Base-by-base conservation (phyloP, 1,140 invertebrate genomes). In the Drosophila parabipectinata region DNA sequence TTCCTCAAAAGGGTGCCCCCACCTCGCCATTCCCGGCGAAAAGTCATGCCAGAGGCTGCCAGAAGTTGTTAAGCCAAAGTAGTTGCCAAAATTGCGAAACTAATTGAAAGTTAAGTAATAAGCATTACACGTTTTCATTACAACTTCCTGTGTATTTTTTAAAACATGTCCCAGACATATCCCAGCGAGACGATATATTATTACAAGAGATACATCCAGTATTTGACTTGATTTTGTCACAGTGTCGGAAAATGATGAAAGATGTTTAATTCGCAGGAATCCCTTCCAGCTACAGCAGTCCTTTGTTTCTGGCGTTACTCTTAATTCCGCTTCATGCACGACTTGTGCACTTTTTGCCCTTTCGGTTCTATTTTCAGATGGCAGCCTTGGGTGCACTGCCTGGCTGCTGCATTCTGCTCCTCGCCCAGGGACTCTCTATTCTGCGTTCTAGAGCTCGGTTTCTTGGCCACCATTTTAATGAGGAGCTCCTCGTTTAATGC, bases 251-350 rank as follows among this genome's bases (percentile, higher is more conserved):
- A 44, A 44, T 44, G 12, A n/a, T 41, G 48, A 4, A 34, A 48
- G 41, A 37, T 68, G 66, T 28, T 47, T 52, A 44, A 71, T 60
- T 74, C 30, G 30, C 77, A 34, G 50, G 57, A n/a, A 53, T 63
- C 54, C 56, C 24, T 56, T 50, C 61, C 60, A 66, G 48, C 63
- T 12, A 28, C 34, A 34, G 37, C 39, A 59, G 52, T 54, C 47
- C 44, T 54, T 30, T 59, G 45, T 78, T 72, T 54, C 44, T 32
- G 3, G 50, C 45, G 71, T 50, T 53, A 34, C 77, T 72, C 52
- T 72, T 61, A 66, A 73, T 71, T 72, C 32, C 44, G 53, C 75
- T 77, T 78, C 73, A 60, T 53, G 63, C 77, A 32, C 57, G 54
- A 74, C 50, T 47, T 52, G 32, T 45, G 47, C 32, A 39, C 44